Conservation (phyloP, 1,140 invertebrate species). For the Brachionus plicatilis region DNA sequence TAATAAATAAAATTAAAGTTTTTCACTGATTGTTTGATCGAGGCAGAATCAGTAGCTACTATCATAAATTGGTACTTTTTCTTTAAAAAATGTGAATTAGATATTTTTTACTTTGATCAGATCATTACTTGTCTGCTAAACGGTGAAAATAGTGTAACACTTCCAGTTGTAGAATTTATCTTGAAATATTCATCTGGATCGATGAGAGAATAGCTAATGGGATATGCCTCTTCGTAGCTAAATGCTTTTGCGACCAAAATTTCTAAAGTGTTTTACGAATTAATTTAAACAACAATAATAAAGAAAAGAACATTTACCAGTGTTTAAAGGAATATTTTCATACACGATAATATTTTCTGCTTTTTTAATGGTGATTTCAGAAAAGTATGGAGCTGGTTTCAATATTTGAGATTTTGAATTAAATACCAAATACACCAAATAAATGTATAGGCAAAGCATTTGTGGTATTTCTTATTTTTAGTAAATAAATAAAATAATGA, state of each 20-base stretch:
- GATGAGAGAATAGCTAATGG: background rate
- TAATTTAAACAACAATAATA: background rate
- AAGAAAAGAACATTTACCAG: background rate
- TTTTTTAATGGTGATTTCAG: background rate
- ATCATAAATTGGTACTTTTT: slow-evolving; percentile 29
- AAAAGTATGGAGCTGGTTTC: background rate
- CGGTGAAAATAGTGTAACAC: background rate
- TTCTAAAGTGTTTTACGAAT: background rate
- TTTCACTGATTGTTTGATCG: background rate
- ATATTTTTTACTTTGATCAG: background rate
- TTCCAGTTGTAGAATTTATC: background rate
- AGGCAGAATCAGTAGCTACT: background rate
- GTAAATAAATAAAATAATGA: background rate
- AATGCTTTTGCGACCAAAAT: background rate
- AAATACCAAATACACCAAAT: background rate
- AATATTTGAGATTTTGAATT: background rate
- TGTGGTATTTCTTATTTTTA: background rate
- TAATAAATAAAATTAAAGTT: background rate
- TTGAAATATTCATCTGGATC: slow-evolving; percentile 3
- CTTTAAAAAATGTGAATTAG: background rate
- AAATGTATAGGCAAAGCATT: background rate
- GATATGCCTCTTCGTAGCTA: background rate
- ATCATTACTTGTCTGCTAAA: background rate
- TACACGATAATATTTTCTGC: slow-evolving; percentile 22
- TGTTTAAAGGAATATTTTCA: slow-evolving; percentile 24